Evolutionary conservation across 2,888 invertebrate species (phyloP), one percentile per base, ranked within the genome.

Genomic region (Linyphia triangularis): DNA sequence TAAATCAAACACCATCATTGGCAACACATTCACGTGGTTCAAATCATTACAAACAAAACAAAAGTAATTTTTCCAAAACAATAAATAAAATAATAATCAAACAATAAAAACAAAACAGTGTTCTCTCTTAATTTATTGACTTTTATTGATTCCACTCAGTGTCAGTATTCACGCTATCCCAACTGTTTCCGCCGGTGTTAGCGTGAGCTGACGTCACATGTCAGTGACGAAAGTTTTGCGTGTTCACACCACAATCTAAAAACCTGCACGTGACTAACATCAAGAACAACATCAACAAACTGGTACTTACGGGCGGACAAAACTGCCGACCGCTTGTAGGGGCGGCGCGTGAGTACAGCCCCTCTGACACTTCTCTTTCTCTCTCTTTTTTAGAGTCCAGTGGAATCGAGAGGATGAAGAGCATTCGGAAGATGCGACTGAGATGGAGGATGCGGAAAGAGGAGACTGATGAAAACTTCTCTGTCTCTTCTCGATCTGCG

Each of bases 211-310:
- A 2, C 63, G 19, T 69, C 67, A 22, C 67, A 24, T 43, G 37
- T 43, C 43, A 40, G 70, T 43, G 70, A 26, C 10, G n/a, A 67
- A 33, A 30, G 67, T 67, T 33, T 19, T 67, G 70, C 43, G 24
- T 77, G 40, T 77, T 63, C 37, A 77, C 77, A 37, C 77, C 24
- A 26, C 22, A 22, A 40, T 19, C 40, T 40, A 43, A 43, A 70
- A 51, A 57, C 19, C 13, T 24, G 59, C 81, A 69, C 69, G 81
- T 81, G 81, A 57, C 78, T 26, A 77, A 82, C 82, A 82, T 61
- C 82, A 59, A 82, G 82, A 82, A 5, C 82, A 82, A 82, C 82
- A 72, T 40, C 72, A 82, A 72, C 72, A 82, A 72, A 72, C 22
- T 69, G 33, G 59, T 13, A 72, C 70, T 72, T 82, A 72, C 70